These are phyloP conservation scores for Muscicapa comitata DNA, from an alignment of 2,797 vertebrate species.

Conservation along the genomic window DNA sequence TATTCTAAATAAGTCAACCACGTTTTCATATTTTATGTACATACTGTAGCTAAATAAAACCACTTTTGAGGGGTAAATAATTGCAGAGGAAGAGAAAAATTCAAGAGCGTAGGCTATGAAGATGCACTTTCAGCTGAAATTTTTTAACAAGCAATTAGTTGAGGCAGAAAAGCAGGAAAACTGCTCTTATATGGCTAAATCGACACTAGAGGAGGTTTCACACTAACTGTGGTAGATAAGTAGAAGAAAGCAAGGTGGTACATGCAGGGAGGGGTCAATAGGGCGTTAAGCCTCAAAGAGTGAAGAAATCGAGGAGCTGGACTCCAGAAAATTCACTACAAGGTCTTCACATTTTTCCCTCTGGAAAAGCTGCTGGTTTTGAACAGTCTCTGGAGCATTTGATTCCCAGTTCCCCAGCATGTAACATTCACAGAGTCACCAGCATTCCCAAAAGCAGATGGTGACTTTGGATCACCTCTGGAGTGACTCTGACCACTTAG, in stretches of 20 bases:
- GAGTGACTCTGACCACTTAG: background rate
- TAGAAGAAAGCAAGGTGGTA: background rate
- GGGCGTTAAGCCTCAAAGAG: background rate
- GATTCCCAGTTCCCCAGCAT: background rate
- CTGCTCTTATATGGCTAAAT: conserved; percentile 17
- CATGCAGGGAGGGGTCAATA: background rate
- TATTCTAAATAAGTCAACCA: conserved; percentile 54
- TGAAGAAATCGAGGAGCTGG: background rate
- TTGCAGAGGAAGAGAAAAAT: conserved; percentile 65
- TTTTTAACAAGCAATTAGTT: conserved; percentile 36
- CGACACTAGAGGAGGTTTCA: background rate
- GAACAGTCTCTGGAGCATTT: background rate
- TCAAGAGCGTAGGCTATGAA: conserved; percentile 60
- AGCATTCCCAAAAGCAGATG: background rate
- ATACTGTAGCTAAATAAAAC: conserved; percentile 63
- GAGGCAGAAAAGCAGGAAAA: conserved; percentile 40
- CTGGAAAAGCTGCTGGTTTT: background rate
- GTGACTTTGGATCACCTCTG: background rate
- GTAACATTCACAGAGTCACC: background rate
- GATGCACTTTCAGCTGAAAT: conserved; percentile 62
- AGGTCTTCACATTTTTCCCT: background rate
- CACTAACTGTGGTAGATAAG: background rate
- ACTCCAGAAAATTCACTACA: background rate
- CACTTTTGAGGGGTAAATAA: conserved; percentile 62
- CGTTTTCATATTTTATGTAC: conserved; percentile 58